Percentiles rank a stretch among this genome's conserved stretches.
Evolutionary conservation across 1,140 invertebrate genomes (phyloP).

Genomic region (Heliconius eleuchia): DNA sequence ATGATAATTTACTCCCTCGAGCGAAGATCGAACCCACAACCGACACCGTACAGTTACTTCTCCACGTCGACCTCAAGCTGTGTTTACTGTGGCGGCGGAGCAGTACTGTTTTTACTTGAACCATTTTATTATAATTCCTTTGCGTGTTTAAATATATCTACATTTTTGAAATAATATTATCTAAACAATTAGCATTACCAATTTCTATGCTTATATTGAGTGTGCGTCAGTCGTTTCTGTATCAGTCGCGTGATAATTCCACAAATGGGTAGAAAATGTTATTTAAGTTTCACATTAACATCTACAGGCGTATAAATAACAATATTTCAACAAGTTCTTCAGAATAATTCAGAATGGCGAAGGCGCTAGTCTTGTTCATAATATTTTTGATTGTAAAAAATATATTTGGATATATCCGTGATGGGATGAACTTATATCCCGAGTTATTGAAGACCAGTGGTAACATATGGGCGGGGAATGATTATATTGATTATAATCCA

Average conservation of each 20-base stretch:
- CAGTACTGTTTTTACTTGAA: too few relatives aligned
- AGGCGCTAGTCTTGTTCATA: slow-evolving; percentile 35
- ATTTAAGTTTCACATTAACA: slow-evolving; percentile 16
- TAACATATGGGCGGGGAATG: slow-evolving; percentile 49
- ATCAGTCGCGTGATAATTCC: slow-evolving; percentile 12
- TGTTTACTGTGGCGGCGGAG: too few relatives aligned
- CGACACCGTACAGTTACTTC: too few relatives aligned
- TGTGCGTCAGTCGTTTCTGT: not conserved
- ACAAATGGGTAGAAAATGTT: slow-evolving; percentile 10
- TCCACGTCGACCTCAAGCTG: too few relatives aligned
- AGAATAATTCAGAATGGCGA: slow-evolving; percentile 30
- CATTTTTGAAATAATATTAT: not conserved
- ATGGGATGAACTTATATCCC: slow-evolving; percentile 56
- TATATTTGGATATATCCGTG: slow-evolving; percentile 32
- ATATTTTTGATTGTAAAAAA: slow-evolving; percentile 39
- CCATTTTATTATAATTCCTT: too few relatives aligned
- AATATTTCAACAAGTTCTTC: slow-evolving; percentile 1
- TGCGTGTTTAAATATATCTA: too few relatives aligned
- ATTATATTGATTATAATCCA: slow-evolving; percentile 60
- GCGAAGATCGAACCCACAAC: too few relatives aligned
- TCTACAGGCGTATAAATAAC: not conserved
- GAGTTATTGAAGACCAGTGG: slow-evolving; percentile 53
- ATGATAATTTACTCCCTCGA: too few relatives aligned
- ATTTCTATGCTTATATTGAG: not conserved
- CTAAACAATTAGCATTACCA: not conserved